Conservation (phyloP, 2,113 vertebrate genomes). For the Ameiurus melas region DNA sequence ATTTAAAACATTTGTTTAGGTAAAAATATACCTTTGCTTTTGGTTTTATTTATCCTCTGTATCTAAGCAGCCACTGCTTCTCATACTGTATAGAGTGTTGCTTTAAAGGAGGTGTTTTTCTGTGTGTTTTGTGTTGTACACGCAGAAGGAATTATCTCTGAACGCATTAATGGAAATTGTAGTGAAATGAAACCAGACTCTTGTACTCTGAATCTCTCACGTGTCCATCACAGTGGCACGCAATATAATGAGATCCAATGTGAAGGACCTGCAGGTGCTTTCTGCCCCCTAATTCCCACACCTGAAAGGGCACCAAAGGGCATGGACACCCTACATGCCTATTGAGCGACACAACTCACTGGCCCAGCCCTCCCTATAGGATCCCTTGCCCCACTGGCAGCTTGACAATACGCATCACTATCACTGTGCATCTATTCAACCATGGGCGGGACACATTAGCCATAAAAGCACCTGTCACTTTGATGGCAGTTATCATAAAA, state of each 20-base stretch:
- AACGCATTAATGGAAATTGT: conserved; percentile 48
- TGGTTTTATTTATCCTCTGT: conserved; percentile 40
- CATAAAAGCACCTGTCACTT: conserved; percentile 73
- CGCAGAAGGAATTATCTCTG: conserved; percentile 46
- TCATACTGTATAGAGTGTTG: conserved; percentile 46
- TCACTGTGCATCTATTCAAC: conserved; percentile 73
- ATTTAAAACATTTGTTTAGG: conserved; percentile 1
- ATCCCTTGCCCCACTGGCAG: conserved; percentile 57
- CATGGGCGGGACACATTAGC: conserved; percentile 66
- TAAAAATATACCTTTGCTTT: neutral
- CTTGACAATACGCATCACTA: conserved; percentile 71
- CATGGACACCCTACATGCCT: conserved; percentile 72
- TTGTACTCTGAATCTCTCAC: conserved; percentile 59
- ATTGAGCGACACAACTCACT: conserved; percentile 66
- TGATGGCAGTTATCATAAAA: conserved; percentile 68
- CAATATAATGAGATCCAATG: conserved; percentile 62
- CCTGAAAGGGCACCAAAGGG: conserved; percentile 68
- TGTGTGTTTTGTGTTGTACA: conserved; percentile 50
- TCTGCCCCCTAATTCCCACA: conserved; percentile 68
- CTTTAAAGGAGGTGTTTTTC: conserved; percentile 51
- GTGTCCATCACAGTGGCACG: conserved; percentile 61
- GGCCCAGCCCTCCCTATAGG: conserved; percentile 71
- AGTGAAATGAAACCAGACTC: conserved; percentile 57
- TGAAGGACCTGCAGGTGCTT: conserved; percentile 69
- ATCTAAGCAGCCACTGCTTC: conserved; percentile 44